Base-by-base conservation (phyloP, 2,113 vertebrate species). In the Oriolus oriolus region DNA sequence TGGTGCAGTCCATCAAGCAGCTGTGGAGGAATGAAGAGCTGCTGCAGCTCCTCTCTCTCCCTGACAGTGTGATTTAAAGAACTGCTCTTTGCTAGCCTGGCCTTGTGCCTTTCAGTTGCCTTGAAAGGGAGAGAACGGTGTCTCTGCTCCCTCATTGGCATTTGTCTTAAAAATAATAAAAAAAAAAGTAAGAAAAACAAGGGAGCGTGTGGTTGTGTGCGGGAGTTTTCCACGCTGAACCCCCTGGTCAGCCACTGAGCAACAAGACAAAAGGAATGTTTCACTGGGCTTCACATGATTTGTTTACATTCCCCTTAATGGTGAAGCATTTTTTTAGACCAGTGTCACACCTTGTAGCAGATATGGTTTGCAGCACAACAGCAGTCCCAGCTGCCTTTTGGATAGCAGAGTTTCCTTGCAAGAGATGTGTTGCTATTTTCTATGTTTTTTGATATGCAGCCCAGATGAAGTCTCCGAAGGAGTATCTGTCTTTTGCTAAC, bases 401-500 rank as follows among this genome's bases (percentile, higher is more conserved):
- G 49, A 54, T 3, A 65, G 73, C 19, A 82, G n/a, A 17, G 31
- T 49, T 97, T 85, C 87, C 59, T 59, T 78, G 91, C 91, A 90
- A 77, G 90, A 84, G 93, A 64, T 41, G 23, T 75, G 75, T 94
- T 89, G 66, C 53, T 94, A 35, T 92, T 96, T 92, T 69, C 50
- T 74, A 16, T 59, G 33, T 33, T 87, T 95, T 96, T 90, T 41
- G 70, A 90, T 95, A 84, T 61, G 95, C 82, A 89, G 89, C 68
- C 75, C 78, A 84, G 93, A 82, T 44, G 82, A 96, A 69, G 84
- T 97, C 97, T 98, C 97, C 39, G 92, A 98, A 98, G 98, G 96
- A 97, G 93, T 94, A 97, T 98, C 66, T 93, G 95, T 98, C 98
- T 98, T 97, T 96, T 96, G 90, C 97, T 98, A 98, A 97, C 95